Evolutionary conservation across 2,888 invertebrate genomes (phyloP).

Genomic region (Agriopis marginaria): DNA sequence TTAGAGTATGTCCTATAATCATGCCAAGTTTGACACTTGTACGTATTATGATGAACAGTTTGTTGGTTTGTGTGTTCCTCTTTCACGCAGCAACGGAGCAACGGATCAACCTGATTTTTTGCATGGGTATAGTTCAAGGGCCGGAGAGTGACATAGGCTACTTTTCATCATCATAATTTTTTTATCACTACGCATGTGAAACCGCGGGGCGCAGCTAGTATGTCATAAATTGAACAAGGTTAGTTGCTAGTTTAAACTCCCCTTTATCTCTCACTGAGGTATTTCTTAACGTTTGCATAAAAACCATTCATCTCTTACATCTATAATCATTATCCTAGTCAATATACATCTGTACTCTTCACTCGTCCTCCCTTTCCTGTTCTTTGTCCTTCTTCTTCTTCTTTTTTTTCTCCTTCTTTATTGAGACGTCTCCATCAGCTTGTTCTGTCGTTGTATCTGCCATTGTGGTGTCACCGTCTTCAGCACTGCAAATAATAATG

Average conservation of each 20-base stretch:
- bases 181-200: too few species aligned
- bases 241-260: background rate
- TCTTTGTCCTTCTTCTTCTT: constrained; percentile 92
- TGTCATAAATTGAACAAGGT: background rate
- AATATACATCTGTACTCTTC: constrained; percentile 43
- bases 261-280: constrained; percentile 12
- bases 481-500: constrained; percentile 53
- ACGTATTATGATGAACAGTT: too few species aligned
- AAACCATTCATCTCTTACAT: constrained; percentile 40
- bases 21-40: too few species aligned
- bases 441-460: constrained; percentile 70
- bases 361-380: constrained; percentile 81
- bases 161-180: too few species aligned
- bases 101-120: too few species aligned
- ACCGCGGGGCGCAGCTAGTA: too few species aligned
- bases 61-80: too few species aligned
- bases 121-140: too few species aligned
- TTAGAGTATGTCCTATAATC: too few species aligned
- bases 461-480: constrained; percentile 69
- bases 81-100: too few species aligned
- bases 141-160: too few species aligned
- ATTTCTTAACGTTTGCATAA: constrained; percentile 22
- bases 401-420: constrained; percentile 91
- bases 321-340: constrained; percentile 41
- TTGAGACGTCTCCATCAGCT: constrained; percentile 67